Evolutionary conservation across 1,140 invertebrate genomes (phyloP).

Genomic region (Drosophila littoralis): DNA sequence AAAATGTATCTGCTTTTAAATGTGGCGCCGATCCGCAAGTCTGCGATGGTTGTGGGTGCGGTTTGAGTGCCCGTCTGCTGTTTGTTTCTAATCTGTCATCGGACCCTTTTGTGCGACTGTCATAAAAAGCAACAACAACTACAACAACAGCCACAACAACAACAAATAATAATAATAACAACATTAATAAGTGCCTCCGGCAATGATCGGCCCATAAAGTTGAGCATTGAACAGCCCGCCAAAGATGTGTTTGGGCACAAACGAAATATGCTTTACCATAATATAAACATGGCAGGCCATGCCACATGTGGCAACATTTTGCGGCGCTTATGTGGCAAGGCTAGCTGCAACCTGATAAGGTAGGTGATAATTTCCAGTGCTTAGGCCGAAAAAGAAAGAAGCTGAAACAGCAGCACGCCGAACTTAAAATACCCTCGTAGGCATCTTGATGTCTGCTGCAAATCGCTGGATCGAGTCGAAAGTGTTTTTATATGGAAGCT

Average conservation of each 20-base stretch:
- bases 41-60: constrained; percentile 23
- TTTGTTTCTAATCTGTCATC: constrained; percentile 72
- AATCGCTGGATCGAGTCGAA: too few relatives aligned
- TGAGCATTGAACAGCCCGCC: neutral
- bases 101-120: constrained; percentile 55
- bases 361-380: neutral
- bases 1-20: constrained; percentile 23
- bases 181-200: constrained; percentile 3
- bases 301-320: constrained; percentile 11
- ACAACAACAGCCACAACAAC: constrained; percentile 4
- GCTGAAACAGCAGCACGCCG: neutral
- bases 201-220: constrained; percentile 8
- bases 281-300: constrained; percentile 10
- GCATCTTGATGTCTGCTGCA: too few relatives aligned
- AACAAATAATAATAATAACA: neutral
- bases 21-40: constrained; percentile 46
- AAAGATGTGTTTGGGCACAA: constrained; percentile 15
- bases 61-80: constrained; percentile 35
- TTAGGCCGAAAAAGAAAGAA: constrained; percentile 8
- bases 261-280: constrained; percentile 29
- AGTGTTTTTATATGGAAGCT: too few relatives aligned
- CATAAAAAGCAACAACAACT: constrained; percentile 33
- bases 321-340: neutral
- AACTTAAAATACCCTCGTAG: too few relatives aligned
- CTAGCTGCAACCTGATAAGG: neutral